phyloP scores from a whole-genome alignment of 2,888 invertebrate genomes.

The Carabus problematicus region DNA sequence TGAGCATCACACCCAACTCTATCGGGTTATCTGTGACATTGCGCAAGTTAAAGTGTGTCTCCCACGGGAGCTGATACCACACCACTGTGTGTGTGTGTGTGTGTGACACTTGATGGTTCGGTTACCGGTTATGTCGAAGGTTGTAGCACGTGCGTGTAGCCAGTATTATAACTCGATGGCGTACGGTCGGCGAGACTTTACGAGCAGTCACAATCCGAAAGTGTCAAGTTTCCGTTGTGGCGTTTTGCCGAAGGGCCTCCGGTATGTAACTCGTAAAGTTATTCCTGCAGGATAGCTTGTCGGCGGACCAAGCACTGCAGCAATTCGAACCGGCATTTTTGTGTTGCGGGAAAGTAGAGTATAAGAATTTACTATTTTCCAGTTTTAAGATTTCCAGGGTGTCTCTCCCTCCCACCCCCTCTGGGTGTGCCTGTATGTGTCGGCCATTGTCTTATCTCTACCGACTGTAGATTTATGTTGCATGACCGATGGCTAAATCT shows the following conservation, averaged over 20 bases:
- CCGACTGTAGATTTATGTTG: constrained; percentile 10
- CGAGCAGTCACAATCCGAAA: constrained; percentile 6
- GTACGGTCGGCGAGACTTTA: not conserved
- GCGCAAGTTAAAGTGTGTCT: too few species aligned
- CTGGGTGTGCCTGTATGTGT: not conserved
- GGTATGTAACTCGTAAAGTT: constrained; percentile 8
- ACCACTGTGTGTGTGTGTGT: too few species aligned
- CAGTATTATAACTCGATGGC: too few species aligned
- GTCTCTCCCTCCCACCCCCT: not conserved
- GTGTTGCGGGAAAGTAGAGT: not conserved
- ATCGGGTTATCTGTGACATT: too few species aligned
- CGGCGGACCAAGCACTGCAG: not conserved
- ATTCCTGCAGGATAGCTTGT: constrained; percentile 8
- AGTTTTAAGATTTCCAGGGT: too few species aligned
- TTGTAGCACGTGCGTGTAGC: too few species aligned
- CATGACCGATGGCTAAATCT: constrained; percentile 23
- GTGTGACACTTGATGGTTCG: too few species aligned
- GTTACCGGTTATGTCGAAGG: too few species aligned
- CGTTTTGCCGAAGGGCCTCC: constrained; percentile 1
- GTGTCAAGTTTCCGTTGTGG: constrained; percentile 15
- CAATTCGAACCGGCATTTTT: not conserved
- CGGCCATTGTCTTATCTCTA: constrained; percentile 14
- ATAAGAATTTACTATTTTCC: constrained; percentile 16
- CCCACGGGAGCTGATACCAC: too few species aligned
- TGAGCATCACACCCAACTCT: too few species aligned